Conservation (phyloP, 2,888 invertebrate genomes). For the Galeopsomyia nigrocyanea region DNA sequence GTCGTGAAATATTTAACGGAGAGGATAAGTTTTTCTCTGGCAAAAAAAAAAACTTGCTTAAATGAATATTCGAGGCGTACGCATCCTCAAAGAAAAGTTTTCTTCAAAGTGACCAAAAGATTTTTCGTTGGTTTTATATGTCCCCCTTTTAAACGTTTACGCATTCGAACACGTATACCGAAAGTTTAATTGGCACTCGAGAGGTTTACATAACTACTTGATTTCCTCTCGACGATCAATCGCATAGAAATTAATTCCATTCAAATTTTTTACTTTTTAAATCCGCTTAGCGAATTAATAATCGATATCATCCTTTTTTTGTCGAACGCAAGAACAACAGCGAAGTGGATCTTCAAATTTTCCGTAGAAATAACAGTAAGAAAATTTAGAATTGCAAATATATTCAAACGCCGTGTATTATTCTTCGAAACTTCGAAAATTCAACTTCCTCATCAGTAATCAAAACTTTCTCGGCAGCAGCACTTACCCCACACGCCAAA, state of each 20-base stretch:
- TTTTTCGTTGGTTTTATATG: slow-evolving; percentile 24
- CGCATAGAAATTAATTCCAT: slow-evolving; percentile 2
- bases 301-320: not conserved
- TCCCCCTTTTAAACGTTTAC: slow-evolving; percentile 20
- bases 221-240: slow-evolving; percentile 16
- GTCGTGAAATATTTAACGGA: slow-evolving; percentile 31
- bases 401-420: no score
- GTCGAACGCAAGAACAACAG: no score
- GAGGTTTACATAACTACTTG: slow-evolving; percentile 16
- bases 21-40: slow-evolving; percentile 30
- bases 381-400: no score
- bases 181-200: slow-evolving; percentile 43
- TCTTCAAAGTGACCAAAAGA: slow-evolving; percentile 38
- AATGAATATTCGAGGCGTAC: slow-evolving; percentile 39
- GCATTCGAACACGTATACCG: slow-evolving; percentile 15
- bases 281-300: slow-evolving; percentile 9
- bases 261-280: not conserved
- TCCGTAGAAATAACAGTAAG: no score
- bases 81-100: slow-evolving; percentile 34
- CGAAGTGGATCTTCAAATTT: no score
- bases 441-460: no score
- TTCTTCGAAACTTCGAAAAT: no score
- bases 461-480: no score
- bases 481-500: no score
- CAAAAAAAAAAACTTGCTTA: slow-evolving; percentile 24